These are phyloP conservation scores for Emesis furor DNA, from an alignment of 2,888 invertebrate genomes.

Conservation along the genomic window DNA sequence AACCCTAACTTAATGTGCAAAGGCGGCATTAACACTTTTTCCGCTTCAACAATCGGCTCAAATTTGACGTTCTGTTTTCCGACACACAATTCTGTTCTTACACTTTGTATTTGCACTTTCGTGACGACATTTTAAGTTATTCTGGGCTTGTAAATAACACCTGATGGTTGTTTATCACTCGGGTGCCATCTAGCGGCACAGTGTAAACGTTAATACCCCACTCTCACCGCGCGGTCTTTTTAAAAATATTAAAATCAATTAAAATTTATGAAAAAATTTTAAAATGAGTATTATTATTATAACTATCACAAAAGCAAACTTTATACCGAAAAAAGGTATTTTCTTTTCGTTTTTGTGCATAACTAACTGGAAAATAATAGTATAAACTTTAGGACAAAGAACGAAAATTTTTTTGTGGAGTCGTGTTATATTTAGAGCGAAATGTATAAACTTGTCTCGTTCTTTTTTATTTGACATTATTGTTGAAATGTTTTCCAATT, in stretches of 20 bases:
- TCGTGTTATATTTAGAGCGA: constrained; percentile 27
- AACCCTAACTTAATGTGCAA: constrained; percentile 64
- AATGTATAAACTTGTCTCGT: too few relatives aligned
- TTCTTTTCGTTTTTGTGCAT: constrained; percentile 55
- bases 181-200: constrained; percentile 68
- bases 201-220: constrained; percentile 67
- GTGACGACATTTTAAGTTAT: constrained; percentile 61
- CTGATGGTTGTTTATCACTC: constrained; percentile 68
- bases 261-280: constrained; percentile 54
- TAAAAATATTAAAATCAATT: constrained; percentile 61
- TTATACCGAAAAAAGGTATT: constrained; percentile 58
- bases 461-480: too few relatives aligned
- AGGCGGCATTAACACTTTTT: constrained; percentile 55
- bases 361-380: constrained; percentile 45
- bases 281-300: constrained; percentile 59
- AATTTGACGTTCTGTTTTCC: constrained; percentile 9
- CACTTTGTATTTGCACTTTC: constrained; percentile 58
- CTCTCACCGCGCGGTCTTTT: constrained; percentile 62
- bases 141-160: constrained; percentile 64
- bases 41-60: constrained; percentile 49
- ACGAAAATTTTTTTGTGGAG: constrained; percentile 55
- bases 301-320: constrained; percentile 56
- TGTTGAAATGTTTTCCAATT: too few relatives aligned
- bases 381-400: constrained; percentile 47
- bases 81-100: too few relatives aligned